phyloP scores from a whole-genome alignment of 1,140 invertebrate genomes.

The Sitophilus oryzae region DNA sequence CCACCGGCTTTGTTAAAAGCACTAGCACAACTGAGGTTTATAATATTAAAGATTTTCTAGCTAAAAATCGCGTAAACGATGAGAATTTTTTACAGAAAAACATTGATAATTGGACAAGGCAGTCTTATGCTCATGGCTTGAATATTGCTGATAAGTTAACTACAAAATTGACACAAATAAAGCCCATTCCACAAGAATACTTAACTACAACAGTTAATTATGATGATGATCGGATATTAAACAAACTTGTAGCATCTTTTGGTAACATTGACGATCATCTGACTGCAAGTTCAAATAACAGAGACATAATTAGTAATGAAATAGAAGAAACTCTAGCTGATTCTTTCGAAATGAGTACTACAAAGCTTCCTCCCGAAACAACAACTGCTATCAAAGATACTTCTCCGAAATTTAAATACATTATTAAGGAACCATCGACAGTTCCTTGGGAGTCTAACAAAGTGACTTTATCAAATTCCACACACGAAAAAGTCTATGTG shows the following conservation, averaged over 20 bases:
- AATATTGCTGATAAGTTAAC: slow-evolving; percentile 3
- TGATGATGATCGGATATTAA: slow-evolving; percentile 28
- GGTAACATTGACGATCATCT: slow-evolving; percentile 42
- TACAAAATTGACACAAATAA: slow-evolving; percentile 43
- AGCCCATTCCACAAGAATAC: slow-evolving; percentile 71
- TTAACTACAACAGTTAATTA: slow-evolving; percentile 54
- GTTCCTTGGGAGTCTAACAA: slow-evolving; percentile 59
- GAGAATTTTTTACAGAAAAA: slow-evolving; percentile 65
- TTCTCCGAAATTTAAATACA: not conserved
- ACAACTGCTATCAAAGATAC: not conserved
- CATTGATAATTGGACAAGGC: slow-evolving; percentile 78
- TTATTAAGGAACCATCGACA: slow-evolving; percentile 15
- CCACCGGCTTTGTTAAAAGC: slow-evolving; percentile 2
- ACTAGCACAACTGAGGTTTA: slow-evolving; percentile 27
- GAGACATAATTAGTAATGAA: slow-evolving; percentile 41
- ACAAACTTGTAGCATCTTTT: not conserved
- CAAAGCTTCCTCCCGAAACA: slow-evolving; percentile 17
- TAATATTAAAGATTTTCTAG: slow-evolving; percentile 36
- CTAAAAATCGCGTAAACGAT: slow-evolving; percentile 12
- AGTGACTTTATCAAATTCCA: slow-evolving; percentile 62
- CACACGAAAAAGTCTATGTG: slow-evolving; percentile 71
- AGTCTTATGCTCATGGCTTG: slow-evolving; percentile 54
- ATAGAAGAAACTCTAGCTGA: slow-evolving; percentile 35
- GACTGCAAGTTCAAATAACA: slow-evolving; percentile 51
- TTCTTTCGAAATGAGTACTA: slow-evolving; percentile 28